These are phyloP conservation scores for Archaeoteleia sp. DNA, from an alignment of 2,888 invertebrate species.

Conservation along the genomic window DNA sequence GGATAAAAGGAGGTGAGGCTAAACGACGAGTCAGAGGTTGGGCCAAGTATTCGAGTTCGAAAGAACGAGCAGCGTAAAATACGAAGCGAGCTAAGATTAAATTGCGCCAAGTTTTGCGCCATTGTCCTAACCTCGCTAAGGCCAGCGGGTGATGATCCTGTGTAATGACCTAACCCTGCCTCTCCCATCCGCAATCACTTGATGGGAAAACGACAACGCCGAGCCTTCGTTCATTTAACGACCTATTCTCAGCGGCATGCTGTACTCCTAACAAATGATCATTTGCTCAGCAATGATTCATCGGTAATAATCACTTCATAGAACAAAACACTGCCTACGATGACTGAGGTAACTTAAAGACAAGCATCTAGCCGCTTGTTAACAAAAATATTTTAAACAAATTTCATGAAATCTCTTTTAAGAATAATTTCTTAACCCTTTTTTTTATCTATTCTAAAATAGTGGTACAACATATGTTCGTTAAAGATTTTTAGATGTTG, in stretches of 20 bases:
- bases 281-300: conserved; percentile 17
- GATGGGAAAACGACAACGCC: conserved; percentile 23
- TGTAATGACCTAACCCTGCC: conserved; percentile 12
- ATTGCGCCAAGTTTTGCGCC: conserved; percentile 38
- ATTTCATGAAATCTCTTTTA: too few relatives aligned
- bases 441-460: too few relatives aligned
- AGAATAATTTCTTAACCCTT: too few relatives aligned
- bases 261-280: conserved; percentile 26
- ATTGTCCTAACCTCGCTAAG: conserved; percentile 24
- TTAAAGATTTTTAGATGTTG: too few relatives aligned
- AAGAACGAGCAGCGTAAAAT: conserved; percentile 26
- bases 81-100: conserved; percentile 33
- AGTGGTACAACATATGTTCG: too few relatives aligned
- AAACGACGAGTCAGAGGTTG: too few relatives aligned
- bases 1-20: too few relatives aligned
- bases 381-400: too few relatives aligned
- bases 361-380: too few relatives aligned
- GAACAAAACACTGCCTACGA: neutral
- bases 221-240: conserved; percentile 35
- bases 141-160: conserved; percentile 14
- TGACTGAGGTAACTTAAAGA: conserved; percentile 1
- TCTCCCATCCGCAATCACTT: conserved; percentile 26
- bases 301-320: conserved; percentile 20
- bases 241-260: conserved; percentile 18
- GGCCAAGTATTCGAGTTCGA: too few relatives aligned